Evolutionary conservation across 1,140 invertebrate species (phyloP), one percentile per base, ranked within the genome.

Genomic region (Papilio xuthus): DNA sequence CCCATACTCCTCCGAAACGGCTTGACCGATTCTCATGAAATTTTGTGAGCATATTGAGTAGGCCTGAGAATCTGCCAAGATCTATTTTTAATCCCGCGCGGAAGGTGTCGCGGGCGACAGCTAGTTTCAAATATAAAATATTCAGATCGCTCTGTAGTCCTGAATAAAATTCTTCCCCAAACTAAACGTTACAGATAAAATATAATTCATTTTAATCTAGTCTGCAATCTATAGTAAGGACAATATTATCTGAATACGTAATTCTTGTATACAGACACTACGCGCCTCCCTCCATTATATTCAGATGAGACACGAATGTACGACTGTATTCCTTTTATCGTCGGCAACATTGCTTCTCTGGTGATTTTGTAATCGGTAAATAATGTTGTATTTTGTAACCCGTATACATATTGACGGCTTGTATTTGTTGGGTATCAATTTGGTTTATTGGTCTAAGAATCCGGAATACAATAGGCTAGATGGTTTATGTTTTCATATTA

Each of bases 241-340:
- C 69, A 71, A 71, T 71, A 71, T 37, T n/a, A 70, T 71, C 69
- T 42, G 69, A 71, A 42, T 71, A 71, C 32, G 37, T 71, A 71
- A 71, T 71, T 71, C 69, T 37, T 69, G 67, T 42, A 67, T 67
- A 89, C 85, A 87, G 80, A 86, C 82, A 79, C 81, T 32, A 82
- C 73, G 77, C 81, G 84, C 84, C 88, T 85, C 86, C 86, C 78
- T 79, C 89, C 82, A 89, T 89, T 89, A 89, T 90, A 90, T 89
- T 89, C 89, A 89, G 87, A 90, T 89, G 89, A 89, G 88, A 79
- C 80, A 82, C 78, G 84, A 86, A 84, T 83, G 78, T 72, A 80
- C 75, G 60, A 63, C 67, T 78, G 78, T 80, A 78, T 85, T 85
- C 82, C 82, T 84, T 86, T 82, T 79, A 81, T 77, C 82, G 72